Evolutionary conservation across 2,113 vertebrate species (phyloP).

Genomic region (Ornithorhynchus anatinus): DNA sequence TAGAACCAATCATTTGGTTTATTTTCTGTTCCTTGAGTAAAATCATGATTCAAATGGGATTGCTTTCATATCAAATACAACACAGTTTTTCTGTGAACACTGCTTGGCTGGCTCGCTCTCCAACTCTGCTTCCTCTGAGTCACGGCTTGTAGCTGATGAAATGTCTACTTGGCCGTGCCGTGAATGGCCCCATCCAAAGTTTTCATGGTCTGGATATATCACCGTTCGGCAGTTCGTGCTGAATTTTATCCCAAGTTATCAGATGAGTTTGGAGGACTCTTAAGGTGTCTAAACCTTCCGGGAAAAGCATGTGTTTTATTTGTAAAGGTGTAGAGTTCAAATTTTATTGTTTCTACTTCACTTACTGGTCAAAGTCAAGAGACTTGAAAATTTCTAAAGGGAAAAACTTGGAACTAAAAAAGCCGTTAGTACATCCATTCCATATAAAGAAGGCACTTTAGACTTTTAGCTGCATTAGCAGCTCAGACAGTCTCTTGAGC

Average conservation of each 20-base stretch:
- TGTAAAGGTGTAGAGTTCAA: not conserved
- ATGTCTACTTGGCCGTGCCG: not conserved
- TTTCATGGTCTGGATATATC: not conserved
- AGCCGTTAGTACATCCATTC: not conserved
- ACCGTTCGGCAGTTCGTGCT: not conserved
- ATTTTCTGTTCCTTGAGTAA: too few relatives aligned
- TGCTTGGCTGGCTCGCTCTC: not conserved
- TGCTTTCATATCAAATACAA: too few relatives aligned
- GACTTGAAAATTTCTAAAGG: not conserved
- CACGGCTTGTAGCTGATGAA: not conserved
- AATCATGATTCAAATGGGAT: not conserved
- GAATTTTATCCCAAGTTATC: not conserved
- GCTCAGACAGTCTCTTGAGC: not conserved
- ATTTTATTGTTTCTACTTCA: not conserved
- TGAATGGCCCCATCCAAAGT: not conserved
- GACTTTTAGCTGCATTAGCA: not conserved
- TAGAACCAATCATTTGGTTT: too few relatives aligned
- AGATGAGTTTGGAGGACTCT: not conserved
- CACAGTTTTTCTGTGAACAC: too few relatives aligned
- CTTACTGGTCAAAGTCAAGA: not conserved
- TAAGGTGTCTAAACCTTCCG: not conserved
- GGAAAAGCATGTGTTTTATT: not conserved
- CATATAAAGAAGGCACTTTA: not conserved
- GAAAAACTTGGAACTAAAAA: not conserved
- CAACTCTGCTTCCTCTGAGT: not conserved